Conservation (phyloP, 2,797 vertebrate genomes). For the Rhyacichthys aspro region DNA sequence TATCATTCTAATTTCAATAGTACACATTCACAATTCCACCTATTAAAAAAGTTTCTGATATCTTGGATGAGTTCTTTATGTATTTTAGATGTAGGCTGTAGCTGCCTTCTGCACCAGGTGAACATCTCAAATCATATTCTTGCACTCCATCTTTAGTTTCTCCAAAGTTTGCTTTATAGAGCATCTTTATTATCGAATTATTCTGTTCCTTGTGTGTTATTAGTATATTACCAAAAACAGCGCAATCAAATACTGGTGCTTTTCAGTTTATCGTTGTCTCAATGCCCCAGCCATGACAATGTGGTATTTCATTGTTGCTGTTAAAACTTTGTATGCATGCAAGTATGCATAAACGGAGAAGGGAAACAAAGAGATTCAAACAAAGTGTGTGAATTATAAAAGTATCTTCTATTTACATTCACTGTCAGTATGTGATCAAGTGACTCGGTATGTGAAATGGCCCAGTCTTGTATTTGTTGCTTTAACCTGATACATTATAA, state of each 20-base stretch:
- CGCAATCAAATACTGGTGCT: slow-evolving; percentile 27
- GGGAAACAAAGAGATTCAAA: slow-evolving; percentile 5
- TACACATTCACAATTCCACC: slow-evolving; percentile 34
- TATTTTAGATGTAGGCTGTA: no score
- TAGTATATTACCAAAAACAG: slow-evolving; percentile 17
- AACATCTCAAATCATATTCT: no score
- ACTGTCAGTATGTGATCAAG: no score
- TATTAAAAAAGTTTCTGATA: no score
- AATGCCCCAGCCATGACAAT: slow-evolving; percentile 19
- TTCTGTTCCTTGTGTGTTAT: slow-evolving; percentile 8
- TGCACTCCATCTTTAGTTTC: no score
- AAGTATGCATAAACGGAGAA: background rate
- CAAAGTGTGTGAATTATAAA: background rate
- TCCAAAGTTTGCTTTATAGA: slow-evolving; percentile 5
- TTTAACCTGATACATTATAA: no score
- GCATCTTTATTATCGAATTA: no score
- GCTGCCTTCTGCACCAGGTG: no score
- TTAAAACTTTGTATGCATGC: background rate
- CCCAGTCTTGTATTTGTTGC: no score
- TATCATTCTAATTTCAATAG: slow-evolving; percentile 23
- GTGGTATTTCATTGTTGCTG: slow-evolving; percentile 25
- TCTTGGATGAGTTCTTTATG: no score
- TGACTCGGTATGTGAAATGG: no score
- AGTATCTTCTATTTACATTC: no score
- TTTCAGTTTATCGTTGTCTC: slow-evolving; percentile 17